These are phyloP conservation scores for Cottus gobio DNA, from an alignment of 2,113 vertebrate genomes.

Conservation along the genomic window DNA sequence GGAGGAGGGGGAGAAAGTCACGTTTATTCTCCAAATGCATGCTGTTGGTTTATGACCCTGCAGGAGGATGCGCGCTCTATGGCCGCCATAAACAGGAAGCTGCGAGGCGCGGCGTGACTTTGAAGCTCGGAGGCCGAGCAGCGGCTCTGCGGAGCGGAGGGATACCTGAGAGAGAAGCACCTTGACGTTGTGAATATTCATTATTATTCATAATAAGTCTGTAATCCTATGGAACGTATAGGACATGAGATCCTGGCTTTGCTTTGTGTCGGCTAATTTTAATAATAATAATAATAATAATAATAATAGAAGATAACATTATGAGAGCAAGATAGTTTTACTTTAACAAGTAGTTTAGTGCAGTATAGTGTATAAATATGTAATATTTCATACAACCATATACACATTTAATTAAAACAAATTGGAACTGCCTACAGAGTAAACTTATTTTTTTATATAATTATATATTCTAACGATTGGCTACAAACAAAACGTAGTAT, in stretches of 20 bases:
- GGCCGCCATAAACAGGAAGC: constrained; percentile 72
- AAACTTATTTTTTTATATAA: not conserved
- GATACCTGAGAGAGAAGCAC: not conserved
- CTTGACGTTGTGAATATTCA: too few species aligned
- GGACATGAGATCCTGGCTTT: not conserved
- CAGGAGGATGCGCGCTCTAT: constrained; percentile 72
- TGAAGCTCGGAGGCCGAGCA: too few species aligned
- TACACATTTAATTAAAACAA: not conserved
- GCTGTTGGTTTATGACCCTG: constrained; percentile 80
- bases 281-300: not conserved
- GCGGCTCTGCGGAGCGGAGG: constrained; percentile 44
- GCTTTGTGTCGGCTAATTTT: not conserved
- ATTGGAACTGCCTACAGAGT: not conserved
- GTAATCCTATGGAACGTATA: constrained; percentile 6
- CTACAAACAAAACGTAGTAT: not conserved
- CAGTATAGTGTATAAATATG: not conserved
- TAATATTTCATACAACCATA: not conserved
- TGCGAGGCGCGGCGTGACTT: too few species aligned
- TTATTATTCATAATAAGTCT: too few species aligned
- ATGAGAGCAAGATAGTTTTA: not conserved
- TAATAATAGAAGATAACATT: too few species aligned
- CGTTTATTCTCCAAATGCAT: constrained; percentile 82
- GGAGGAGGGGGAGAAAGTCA: constrained; percentile 65
- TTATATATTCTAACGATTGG: not conserved
- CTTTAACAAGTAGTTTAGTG: not conserved